Base-by-base conservation (phyloP, 2,888 invertebrate genomes). In the Ommatoiulus sabulosus region DNA sequence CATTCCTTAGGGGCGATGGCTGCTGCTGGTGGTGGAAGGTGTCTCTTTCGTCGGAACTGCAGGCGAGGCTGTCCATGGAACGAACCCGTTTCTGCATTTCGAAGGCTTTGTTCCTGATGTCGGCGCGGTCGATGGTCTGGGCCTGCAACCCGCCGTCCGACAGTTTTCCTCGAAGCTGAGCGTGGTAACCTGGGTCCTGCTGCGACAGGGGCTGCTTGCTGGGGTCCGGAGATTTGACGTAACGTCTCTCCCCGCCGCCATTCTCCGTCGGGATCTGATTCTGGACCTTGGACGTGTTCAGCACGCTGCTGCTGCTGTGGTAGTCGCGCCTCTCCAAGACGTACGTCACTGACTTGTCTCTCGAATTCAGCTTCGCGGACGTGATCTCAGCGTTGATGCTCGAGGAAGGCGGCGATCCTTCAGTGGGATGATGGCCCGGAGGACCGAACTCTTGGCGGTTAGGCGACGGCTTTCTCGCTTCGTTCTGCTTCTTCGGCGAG, bases 401-500 rank as follows among this genome's bases (percentile, higher is more conserved):
- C 8, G 63, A 24, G 7, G 80, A 72, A 8, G 88, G 63, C 8
- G 80, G 63, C 8, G 63, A 44, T 72, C 17, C 17, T 7, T 44
- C 48, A 12, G 20, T 15, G 8, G 46, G 7, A 1, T 44, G 44
- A 8, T 57, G 63, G 15, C 44, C 44, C 10, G 17, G 15, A 20
- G 20, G 20, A 72, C 48, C 84, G 17, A 72, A 48, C 12, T 87
- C 57, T 7, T 52, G 48, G 6, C 43, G 43, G 24, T 8, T 7
- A 3, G 43, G 57, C 17, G 43, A 43, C 17, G 87, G 12, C 44
- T 46, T 44, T 44, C 46, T 35, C 0, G 8, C 10, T 15, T 86
- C 86, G 44, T 89, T 89, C 20, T 89, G 80, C 91, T 91, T 86
- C 91, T 88, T 88, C n/a, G 63, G 20, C n/a, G 63, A 35, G 0